These are phyloP conservation scores for Mobula hypostoma DNA, from an alignment of 2,113 vertebrate genomes.

Conservation along the genomic window DNA sequence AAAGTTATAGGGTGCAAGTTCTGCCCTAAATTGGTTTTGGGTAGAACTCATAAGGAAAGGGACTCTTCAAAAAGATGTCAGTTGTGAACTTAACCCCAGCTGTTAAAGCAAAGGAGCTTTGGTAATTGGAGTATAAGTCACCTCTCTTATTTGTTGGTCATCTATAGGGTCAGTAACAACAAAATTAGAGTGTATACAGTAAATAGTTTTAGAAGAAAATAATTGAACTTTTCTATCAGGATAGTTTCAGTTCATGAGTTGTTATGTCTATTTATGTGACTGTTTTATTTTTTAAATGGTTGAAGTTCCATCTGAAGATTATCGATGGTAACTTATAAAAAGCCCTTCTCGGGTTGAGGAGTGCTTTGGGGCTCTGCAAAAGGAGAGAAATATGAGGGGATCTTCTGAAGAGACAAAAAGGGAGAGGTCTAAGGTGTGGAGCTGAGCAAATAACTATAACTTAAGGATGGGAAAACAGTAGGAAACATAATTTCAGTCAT, in stretches of 20 bases:
- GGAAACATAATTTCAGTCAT: neutral
- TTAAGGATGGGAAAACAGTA: neutral
- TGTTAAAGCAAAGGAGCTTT: neutral
- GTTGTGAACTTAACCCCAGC: neutral
- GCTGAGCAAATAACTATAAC: neutral
- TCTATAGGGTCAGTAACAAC: neutral
- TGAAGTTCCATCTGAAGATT: neutral
- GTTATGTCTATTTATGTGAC: neutral
- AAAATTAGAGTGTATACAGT: neutral
- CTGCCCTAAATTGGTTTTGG: neutral
- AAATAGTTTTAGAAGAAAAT: neutral
- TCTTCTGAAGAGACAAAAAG: neutral
- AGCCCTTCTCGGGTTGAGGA: neutral
- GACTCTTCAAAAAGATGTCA: neutral
- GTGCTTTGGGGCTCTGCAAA: neutral
- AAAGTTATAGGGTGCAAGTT: neutral
- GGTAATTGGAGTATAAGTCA: neutral
- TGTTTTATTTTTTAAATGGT: neutral
- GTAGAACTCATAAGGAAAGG: neutral
- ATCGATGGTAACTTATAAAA: neutral
- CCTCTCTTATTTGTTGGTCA: neutral
- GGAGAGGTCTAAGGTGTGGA: neutral
- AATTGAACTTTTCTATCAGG: neutral
- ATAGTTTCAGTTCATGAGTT: neutral
- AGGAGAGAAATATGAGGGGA: neutral